phyloP scores from a whole-genome alignment of 2,113 vertebrate species.

The Hoplias malabaricus region DNA sequence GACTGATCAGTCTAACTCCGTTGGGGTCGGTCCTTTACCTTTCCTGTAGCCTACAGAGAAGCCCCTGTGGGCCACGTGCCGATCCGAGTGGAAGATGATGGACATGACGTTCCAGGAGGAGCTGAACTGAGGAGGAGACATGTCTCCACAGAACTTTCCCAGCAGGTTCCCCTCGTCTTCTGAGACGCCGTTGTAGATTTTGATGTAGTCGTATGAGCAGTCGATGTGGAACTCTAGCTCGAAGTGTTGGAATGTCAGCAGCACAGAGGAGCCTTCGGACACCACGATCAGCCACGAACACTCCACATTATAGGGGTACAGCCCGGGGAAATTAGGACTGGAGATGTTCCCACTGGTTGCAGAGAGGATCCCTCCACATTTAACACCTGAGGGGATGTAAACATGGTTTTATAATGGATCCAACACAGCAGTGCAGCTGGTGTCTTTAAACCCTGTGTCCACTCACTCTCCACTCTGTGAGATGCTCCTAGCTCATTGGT shows the following conservation, averaged over 20 bases:
- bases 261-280: slow-evolving; percentile 88
- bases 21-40: slow-evolving; percentile 71
- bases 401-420: background rate
- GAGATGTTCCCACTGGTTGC: slow-evolving; percentile 88
- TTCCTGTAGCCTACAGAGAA: slow-evolving; percentile 87
- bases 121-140: slow-evolving; percentile 83
- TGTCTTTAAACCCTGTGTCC: too few species aligned
- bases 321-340: slow-evolving; percentile 92
- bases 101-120: slow-evolving; percentile 96
- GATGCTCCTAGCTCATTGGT: too few species aligned
- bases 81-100: slow-evolving; percentile 89
- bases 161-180: slow-evolving; percentile 89
- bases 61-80: slow-evolving; percentile 86
- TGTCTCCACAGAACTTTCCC: slow-evolving; percentile 88
- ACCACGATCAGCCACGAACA: slow-evolving; percentile 95
- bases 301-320: slow-evolving; percentile 86
- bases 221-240: slow-evolving; percentile 86
- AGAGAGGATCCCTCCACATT: slow-evolving; percentile 93
- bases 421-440: too few species aligned
- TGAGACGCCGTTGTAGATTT: slow-evolving; percentile 89
- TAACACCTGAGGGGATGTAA: slow-evolving; percentile 81
- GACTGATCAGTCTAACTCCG: background rate
- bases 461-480: too few species aligned
- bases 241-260: slow-evolving; percentile 89
- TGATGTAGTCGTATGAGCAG: slow-evolving; percentile 91